phyloP scores from a whole-genome alignment of 2,113 vertebrate species.

The Pandion haliaetus region DNA sequence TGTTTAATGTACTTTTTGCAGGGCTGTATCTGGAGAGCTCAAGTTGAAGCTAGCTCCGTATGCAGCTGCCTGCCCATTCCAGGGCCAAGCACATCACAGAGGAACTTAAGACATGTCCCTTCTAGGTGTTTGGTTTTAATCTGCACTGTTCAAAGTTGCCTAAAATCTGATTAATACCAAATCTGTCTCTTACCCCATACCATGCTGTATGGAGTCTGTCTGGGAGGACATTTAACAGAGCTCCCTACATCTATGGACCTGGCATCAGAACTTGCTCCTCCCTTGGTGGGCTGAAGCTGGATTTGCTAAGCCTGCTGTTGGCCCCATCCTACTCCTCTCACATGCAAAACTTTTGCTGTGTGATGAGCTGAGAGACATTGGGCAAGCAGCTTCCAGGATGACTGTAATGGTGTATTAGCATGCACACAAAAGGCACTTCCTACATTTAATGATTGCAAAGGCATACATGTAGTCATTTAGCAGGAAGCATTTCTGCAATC shows the following conservation, averaged over 20 bases:
- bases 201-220: background rate
- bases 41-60: background rate
- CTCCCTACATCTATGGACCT: background rate
- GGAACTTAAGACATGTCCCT: background rate
- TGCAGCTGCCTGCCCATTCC: background rate
- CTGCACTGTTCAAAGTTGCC: background rate
- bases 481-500: background rate
- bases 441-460: background rate
- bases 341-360: background rate
- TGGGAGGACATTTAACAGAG: background rate
- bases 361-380: background rate
- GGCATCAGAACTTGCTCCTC: background rate
- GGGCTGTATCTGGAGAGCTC: background rate
- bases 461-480: background rate
- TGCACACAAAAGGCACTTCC: background rate
- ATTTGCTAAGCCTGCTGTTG: background rate
- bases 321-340: background rate
- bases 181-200: background rate
- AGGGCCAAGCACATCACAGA: background rate
- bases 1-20: conserved; percentile 1
- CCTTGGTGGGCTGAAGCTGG: background rate
- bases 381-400: background rate
- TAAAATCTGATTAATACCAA: background rate
- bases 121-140: background rate
- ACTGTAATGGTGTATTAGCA: background rate